Percentiles rank a stretch among this genome's conserved stretches.
Evolutionary conservation across 2,797 vertebrate species (phyloP).

Genomic region (Gorsachius magnificus): DNA sequence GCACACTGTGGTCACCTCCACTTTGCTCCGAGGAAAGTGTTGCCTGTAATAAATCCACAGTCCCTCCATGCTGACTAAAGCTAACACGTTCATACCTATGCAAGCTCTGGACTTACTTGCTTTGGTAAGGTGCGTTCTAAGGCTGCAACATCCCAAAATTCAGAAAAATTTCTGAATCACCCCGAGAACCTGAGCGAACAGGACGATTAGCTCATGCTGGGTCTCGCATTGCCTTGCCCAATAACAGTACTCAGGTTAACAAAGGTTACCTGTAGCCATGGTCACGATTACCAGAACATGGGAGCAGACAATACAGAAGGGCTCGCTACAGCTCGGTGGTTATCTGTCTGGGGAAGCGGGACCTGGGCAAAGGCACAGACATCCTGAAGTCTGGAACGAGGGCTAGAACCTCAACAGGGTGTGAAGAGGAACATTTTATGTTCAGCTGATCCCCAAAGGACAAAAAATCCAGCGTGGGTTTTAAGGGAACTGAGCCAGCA

Average conservation of each 20-base stretch:
- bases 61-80: background rate
- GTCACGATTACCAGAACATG: background rate
- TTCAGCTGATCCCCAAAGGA: background rate
- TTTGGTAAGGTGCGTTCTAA: background rate
- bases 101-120: too few species aligned
- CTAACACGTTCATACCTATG: rapidly evolving
- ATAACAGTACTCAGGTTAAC: background rate
- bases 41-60: background rate
- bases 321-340: background rate
- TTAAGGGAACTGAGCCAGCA: background rate
- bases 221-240: too few species aligned
- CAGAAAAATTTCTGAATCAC: background rate
- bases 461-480: background rate
- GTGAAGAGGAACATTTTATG: background rate
- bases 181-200: background rate
- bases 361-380: background rate
- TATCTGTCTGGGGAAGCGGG: background rate
- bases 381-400: background rate
- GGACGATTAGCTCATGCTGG: background rate
- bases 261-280: rapidly evolving
- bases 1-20: background rate
- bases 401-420: background rate
- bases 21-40: background rate
- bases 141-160: background rate
- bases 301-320: background rate